Evolutionary conservation across 1,140 invertebrate species (phyloP), one percentile per base, ranked within the genome.

Genomic region (Drosophila dunni): DNA sequence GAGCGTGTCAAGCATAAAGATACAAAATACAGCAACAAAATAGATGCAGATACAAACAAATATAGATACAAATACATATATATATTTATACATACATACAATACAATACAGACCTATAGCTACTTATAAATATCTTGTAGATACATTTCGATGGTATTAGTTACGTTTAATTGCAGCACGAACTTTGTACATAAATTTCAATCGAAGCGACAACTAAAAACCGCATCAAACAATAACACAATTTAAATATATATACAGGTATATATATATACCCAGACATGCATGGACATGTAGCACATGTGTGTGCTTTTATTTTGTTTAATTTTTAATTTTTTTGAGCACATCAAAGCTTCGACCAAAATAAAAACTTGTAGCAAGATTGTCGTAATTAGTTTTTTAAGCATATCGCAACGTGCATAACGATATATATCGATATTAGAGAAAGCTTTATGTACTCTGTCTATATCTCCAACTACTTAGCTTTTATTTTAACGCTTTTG

Each of bases 1-100:
- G 82, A 88, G 83, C 83, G 83, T 88, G 83, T 88, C 83, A 68
- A 57, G 83, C 83, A 88, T 88, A 88, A 89, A 88, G 80, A 88
- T 89, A 83, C 77, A 88, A 84, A 84, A 79, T 54, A 79, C 75
- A 72, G 4, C 10, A 20, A 51, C 44, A 24, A 83, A 75, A 73
- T 62, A 67, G 62, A 70, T 57, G 58, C 81, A 83, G 83, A 81
- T 50, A 78, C 73, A 75, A 29, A n/a, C 13, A 46, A 11, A 61
- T 38, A 79, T 33, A 66, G 46, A 64, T 44, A 67, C 48, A 75
- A 6, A 56, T 71, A 75, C 8, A 56, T 71, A 75, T 45, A 81
- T 17, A 63, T 46, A 64, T 66, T 62, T 53, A 51, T 42, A 56
- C 38, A 46, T 46, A 64, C 40, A 60, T 38, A 62, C 36, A 63